These are phyloP conservation scores for Ceyx melanurus DNA, from an alignment of 2,113 vertebrate genomes.

Conservation along the genomic window DNA sequence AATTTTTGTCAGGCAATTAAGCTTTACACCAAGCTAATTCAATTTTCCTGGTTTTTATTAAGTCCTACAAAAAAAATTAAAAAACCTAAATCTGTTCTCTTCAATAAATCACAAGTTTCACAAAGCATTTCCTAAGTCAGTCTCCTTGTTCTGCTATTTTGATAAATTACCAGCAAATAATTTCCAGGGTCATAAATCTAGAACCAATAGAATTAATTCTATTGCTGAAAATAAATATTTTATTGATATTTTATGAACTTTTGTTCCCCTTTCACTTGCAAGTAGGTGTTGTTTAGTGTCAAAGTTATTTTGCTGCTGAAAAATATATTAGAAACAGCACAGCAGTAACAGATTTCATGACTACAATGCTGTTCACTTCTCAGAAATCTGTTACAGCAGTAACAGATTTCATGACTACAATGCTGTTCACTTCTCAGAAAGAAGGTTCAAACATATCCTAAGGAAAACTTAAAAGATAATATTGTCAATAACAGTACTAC, in stretches of 20 bases:
- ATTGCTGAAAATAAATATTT: constrained; percentile 80
- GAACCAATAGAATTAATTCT: constrained; percentile 80
- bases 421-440: constrained; percentile 23
- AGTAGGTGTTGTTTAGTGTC: constrained; percentile 70
- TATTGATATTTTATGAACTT: constrained; percentile 81
- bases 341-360: constrained; percentile 56
- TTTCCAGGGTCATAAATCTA: constrained; percentile 78
- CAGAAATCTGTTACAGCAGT: constrained; percentile 15
- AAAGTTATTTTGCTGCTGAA: constrained; percentile 63
- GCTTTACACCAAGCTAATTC: constrained; percentile 75
- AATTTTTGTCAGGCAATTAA: constrained; percentile 77
- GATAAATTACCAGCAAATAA: constrained; percentile 77
- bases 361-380: constrained; percentile 41
- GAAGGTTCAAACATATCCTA: constrained; percentile 13
- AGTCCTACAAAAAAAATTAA: constrained; percentile 45
- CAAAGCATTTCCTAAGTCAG: constrained; percentile 65
- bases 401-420: constrained; percentile 64
- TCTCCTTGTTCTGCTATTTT: constrained; percentile 73
- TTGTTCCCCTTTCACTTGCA: constrained; percentile 70
- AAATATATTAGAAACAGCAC: constrained; percentile 67
- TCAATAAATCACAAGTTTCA: constrained; percentile 73
- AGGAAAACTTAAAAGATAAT: background rate
- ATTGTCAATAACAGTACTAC: background rate
- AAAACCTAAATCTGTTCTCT: constrained; percentile 42
- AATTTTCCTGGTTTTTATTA: constrained; percentile 78